Conservation (phyloP, 2,888 invertebrate genomes). For the Chymomyza fuscimana region DNA sequence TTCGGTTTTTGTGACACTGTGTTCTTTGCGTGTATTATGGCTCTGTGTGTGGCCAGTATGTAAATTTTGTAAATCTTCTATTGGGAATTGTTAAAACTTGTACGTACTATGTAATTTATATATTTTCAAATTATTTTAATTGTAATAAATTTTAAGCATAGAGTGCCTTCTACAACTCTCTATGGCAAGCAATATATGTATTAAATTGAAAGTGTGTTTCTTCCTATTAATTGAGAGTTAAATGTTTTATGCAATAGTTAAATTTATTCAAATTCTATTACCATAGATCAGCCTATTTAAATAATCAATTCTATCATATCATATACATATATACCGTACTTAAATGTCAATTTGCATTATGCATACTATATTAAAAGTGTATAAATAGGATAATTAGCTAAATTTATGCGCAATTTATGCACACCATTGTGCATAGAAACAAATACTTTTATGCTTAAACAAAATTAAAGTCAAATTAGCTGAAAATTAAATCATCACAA, state of each 20-base stretch:
- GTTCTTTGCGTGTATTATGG: conserved; percentile 22
- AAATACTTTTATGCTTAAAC: neutral
- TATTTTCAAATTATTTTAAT: conserved; percentile 38
- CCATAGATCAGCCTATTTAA: conserved; percentile 65
- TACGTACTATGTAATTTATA: conserved; percentile 41
- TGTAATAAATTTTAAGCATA: conserved; percentile 9
- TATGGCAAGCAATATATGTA: conserved; percentile 25
- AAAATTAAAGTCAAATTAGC: conserved; percentile 4
- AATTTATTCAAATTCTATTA: conserved; percentile 64
- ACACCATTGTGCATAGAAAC: conserved; percentile 28
- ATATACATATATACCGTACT: conserved; percentile 38
- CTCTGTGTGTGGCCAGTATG: conserved; percentile 21
- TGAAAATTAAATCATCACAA: conserved; percentile 23
- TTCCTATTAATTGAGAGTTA: neutral
- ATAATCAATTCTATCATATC: conserved; percentile 55
- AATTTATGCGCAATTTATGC: conserved; percentile 36
- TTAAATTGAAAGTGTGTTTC: neutral
- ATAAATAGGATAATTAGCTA: conserved; percentile 64
- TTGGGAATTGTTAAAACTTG: conserved; percentile 16
- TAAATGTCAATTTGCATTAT: conserved; percentile 44
- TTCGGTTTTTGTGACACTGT: conserved; percentile 7
- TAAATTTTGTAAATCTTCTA: conserved; percentile 31
- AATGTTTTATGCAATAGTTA: conserved; percentile 23
- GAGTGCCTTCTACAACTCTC: conserved; percentile 64
- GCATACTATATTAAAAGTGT: conserved; percentile 37